Percentiles rank a stretch among this genome's conserved stretches.
Conservation (phyloP, 2,888 invertebrate genomes). For the Kryphioiulus occultus region DNA sequence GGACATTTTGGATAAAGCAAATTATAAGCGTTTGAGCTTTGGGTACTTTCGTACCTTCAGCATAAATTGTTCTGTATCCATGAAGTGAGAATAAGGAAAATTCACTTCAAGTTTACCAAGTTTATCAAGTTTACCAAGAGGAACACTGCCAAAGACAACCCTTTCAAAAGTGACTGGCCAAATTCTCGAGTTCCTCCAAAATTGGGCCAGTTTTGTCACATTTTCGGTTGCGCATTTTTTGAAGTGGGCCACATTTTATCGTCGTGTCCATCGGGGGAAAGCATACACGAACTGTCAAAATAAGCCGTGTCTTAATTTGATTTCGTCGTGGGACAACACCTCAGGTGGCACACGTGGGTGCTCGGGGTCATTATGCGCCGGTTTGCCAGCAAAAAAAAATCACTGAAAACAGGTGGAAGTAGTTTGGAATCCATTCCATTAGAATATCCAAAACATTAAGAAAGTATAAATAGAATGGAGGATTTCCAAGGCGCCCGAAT, state of each 20-base stretch:
- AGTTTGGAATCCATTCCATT: neutral
- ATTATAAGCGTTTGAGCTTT: too few relatives aligned
- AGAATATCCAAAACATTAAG: too few relatives aligned
- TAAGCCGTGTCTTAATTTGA: neutral
- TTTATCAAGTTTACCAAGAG: too few relatives aligned
- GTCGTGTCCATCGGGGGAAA: neutral
- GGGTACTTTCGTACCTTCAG: too few relatives aligned
- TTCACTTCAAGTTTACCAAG: too few relatives aligned
- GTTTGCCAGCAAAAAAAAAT: neutral
- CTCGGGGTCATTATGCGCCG: neutral
- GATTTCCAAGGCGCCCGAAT: too few relatives aligned
- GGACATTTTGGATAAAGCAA: too few relatives aligned
- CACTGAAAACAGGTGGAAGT: neutral
- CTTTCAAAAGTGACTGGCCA: neutral
- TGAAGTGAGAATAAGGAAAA: too few relatives aligned
- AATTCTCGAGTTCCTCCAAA: neutral
- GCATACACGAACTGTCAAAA: neutral
- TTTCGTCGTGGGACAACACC: constrained; percentile 5
- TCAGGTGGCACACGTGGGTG: neutral
- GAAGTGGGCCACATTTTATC: constrained; percentile 5
- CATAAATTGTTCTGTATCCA: too few relatives aligned
- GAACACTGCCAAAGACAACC: neutral
- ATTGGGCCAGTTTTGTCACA: neutral
- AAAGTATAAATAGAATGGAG: too few relatives aligned
- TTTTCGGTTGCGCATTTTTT: neutral